Base-by-base conservation (phyloP, 2,797 vertebrate species). In the Lithobates sylvaticus region DNA sequence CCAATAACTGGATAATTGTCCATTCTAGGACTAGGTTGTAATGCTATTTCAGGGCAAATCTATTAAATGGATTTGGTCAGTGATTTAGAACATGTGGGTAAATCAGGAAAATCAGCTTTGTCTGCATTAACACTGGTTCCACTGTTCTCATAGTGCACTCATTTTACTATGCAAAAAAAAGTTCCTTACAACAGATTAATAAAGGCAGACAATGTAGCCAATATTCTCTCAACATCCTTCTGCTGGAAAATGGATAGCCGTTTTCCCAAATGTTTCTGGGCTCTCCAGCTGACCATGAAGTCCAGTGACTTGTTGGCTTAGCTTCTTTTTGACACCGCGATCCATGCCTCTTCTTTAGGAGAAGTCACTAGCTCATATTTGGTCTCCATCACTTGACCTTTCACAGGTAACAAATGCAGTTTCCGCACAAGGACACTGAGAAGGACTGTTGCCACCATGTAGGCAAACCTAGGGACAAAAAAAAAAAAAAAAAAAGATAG, bases 301-400 rank as follows among this genome's bases (percentile, higher is more conserved):
- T 18, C 9, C 21, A 18, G 34, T 13, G 34, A 21, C 50, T 81
- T 70, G 23, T 26, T 27, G 26, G 84, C 89, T 92, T 93, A 96
- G 81, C 90, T 94, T 90, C 97, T 96, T 86, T 93, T 95, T 92
- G 95, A 96, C 89, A 98, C 93, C 0, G 96, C 97, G 91, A 99
- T 95, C 98, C 98, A 99, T 69, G 96, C 96, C 91, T 99, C 98
- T 16, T 99, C 98, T 89, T 96, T 99, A 0, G 96, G 96, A 0
- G 96, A 96, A 54, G 97, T 96, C 76, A 99, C 98, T 89, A 99
- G 95, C 89, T 98, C 97, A 5, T 96, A 98, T 50, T 95, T 96
- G 85, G 96, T 95, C 91, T 99, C 98, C 87, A 94, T 92, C 74
- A 95, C 94, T 90, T 98, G 97, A 15, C 95, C 96, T 87, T 96